Evolutionary conservation across 1,140 invertebrate species (phyloP).

Genomic region (Tenebrio molitor): DNA sequence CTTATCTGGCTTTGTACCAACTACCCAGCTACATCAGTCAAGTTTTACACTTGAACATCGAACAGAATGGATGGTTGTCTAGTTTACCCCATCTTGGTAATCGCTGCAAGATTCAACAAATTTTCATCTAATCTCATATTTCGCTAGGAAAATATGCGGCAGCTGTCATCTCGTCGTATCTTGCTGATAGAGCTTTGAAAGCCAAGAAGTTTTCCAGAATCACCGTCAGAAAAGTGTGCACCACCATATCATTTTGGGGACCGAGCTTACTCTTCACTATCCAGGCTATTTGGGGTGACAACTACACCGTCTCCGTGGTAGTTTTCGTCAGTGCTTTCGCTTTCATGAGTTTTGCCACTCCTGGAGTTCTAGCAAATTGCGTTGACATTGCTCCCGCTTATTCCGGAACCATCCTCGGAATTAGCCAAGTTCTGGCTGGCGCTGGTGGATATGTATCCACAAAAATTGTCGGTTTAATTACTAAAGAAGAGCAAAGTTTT

Average conservation of each 20-base stretch:
- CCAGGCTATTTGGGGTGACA: not conserved
- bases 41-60: slow-evolving; percentile 87
- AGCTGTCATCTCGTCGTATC: not conserved
- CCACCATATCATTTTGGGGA: not conserved
- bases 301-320: not conserved
- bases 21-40: slow-evolving; percentile 93
- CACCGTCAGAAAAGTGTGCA: not conserved
- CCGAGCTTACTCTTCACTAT: not conserved
- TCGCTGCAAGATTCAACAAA: not conserved
- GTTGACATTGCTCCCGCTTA: not conserved
- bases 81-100: slow-evolving; percentile 84
- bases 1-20: slow-evolving; percentile 92
- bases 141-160: too few species aligned
- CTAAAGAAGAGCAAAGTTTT: too few species aligned
- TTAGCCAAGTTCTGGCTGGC: not conserved
- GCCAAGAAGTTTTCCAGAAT: not conserved
- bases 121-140: not conserved
- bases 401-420: not conserved
- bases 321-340: not conserved
- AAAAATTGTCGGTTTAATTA: too few species aligned
- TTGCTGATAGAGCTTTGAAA: not conserved
- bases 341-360: not conserved
- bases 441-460: not conserved
- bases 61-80: slow-evolving; percentile 84
- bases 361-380: not conserved